These are phyloP conservation scores for Drosophila nasuta DNA, from an alignment of 1,140 invertebrate species.

Conservation along the genomic window DNA sequence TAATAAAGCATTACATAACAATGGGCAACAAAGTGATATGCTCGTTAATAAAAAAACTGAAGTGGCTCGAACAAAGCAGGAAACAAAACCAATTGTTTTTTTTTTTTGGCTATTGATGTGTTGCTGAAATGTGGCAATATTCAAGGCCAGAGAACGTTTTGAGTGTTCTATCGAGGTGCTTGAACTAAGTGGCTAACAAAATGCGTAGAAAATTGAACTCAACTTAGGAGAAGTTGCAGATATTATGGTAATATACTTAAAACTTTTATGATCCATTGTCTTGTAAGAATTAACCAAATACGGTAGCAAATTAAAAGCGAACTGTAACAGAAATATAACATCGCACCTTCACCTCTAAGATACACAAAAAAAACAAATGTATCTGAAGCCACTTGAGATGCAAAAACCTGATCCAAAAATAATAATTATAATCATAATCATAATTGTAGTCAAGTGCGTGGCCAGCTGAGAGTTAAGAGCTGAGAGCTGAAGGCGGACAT, in stretches of 20 bases:
- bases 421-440: conserved; percentile 17
- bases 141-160: conserved; percentile 56
- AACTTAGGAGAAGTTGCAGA: neutral
- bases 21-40: conserved; percentile 33
- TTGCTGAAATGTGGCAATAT: conserved; percentile 42
- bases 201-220: conserved; percentile 8
- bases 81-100: conserved; percentile 48
- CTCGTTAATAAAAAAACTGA: conserved; percentile 36
- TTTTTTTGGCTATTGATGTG: neutral
- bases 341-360: conserved; percentile 8
- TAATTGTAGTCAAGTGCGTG: conserved; percentile 57
- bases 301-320: conserved; percentile 22
- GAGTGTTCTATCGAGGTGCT: conserved; percentile 41
- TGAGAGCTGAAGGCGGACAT: conserved; percentile 52
- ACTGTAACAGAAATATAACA: conserved; percentile 8
- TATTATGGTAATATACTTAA: neutral
- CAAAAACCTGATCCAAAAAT: conserved; percentile 68
- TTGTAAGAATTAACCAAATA: conserved; percentile 10
- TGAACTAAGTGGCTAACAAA: conserved; percentile 26
- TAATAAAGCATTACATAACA: conserved; percentile 28
- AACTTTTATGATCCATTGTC: conserved; percentile 12
- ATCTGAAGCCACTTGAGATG: conserved; percentile 50
- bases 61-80: conserved; percentile 52
- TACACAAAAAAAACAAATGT: neutral
- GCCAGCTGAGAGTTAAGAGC: conserved; percentile 23